Evolutionary conservation across 2,113 vertebrate genomes (phyloP).

Genomic region (Cyanoderma ruficeps): DNA sequence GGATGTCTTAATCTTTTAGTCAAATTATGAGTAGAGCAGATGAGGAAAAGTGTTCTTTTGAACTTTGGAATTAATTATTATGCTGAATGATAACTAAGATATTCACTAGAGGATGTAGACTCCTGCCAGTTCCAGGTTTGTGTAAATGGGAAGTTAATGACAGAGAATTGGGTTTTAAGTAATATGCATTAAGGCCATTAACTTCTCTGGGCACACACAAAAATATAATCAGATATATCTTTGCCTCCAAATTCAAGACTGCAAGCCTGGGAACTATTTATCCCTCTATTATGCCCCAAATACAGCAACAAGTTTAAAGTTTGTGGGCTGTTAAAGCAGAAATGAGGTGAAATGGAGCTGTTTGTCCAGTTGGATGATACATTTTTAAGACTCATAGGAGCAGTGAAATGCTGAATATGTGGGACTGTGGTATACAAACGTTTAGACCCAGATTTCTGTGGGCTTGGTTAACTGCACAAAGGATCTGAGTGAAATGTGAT

Average conservation of each 20-base stretch:
- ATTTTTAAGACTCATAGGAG: background rate
- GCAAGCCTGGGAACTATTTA: background rate
- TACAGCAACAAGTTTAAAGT: background rate
- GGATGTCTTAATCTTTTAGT: background rate
- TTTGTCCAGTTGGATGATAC: background rate
- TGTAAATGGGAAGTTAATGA: background rate
- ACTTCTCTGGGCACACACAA: background rate
- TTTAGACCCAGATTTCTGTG: background rate
- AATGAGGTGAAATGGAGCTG: background rate
- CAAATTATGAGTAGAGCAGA: background rate
- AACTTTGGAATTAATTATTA: background rate
- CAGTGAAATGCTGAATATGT: background rate
- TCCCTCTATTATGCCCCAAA: background rate
- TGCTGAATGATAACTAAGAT: background rate
- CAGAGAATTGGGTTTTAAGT: background rate
- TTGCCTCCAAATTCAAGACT: background rate
- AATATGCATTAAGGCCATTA: background rate
- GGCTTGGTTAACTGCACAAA: background rate
- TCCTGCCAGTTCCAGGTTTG: background rate
- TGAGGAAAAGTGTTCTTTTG: background rate
- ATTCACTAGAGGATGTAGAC: background rate
- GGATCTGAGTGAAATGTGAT: background rate
- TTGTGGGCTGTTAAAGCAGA: background rate
- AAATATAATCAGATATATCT: background rate
- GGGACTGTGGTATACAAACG: background rate